These are phyloP conservation scores for Limosa lapponica DNA, from an alignment of 2,797 vertebrate species.

Conservation along the genomic window DNA sequence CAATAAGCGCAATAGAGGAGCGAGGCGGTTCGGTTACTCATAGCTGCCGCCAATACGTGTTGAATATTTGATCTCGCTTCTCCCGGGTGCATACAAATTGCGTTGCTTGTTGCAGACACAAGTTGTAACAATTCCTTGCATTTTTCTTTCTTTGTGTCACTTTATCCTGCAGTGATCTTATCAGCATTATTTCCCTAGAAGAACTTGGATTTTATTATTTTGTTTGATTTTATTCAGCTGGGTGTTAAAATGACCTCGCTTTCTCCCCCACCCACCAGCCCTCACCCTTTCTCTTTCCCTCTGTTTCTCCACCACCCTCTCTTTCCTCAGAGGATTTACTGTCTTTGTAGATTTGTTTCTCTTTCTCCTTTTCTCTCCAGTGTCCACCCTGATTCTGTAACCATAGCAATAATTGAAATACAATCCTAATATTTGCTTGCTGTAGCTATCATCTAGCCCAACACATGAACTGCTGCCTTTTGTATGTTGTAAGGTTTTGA, in stretches of 20 bases:
- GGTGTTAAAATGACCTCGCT: slow-evolving; percentile 13
- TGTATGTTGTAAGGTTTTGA: slow-evolving; percentile 48
- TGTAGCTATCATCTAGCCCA: slow-evolving; percentile 51
- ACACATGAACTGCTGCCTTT: slow-evolving; percentile 47
- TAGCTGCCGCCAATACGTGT: neutral
- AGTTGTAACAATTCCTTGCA: slow-evolving; percentile 35
- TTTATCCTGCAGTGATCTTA: neutral
- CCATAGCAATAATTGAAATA: slow-evolving; percentile 74
- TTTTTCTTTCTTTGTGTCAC: slow-evolving; percentile 48
- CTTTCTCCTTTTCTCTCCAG: slow-evolving; percentile 60
- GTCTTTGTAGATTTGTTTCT: slow-evolving; percentile 86
- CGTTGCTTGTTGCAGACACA: neutral
- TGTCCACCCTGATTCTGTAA: slow-evolving; percentile 76
- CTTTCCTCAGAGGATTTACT: slow-evolving; percentile 81
- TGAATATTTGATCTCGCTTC: neutral
- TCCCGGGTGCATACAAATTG: neutral
- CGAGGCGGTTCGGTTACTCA: neutral
- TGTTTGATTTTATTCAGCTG: slow-evolving; percentile 43
- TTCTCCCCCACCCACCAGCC: slow-evolving; percentile 58
- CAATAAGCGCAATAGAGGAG: neutral
- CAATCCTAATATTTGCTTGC: slow-evolving; percentile 65
- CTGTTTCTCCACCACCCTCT: slow-evolving; percentile 49
- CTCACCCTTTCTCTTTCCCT: neutral
- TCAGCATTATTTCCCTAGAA: slow-evolving; percentile 15
- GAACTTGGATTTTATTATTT: slow-evolving; percentile 4